Evolutionary conservation across 1,140 invertebrate genomes (phyloP), one percentile per base, ranked within the genome.

Genomic region (Lasioglossum albipes): DNA sequence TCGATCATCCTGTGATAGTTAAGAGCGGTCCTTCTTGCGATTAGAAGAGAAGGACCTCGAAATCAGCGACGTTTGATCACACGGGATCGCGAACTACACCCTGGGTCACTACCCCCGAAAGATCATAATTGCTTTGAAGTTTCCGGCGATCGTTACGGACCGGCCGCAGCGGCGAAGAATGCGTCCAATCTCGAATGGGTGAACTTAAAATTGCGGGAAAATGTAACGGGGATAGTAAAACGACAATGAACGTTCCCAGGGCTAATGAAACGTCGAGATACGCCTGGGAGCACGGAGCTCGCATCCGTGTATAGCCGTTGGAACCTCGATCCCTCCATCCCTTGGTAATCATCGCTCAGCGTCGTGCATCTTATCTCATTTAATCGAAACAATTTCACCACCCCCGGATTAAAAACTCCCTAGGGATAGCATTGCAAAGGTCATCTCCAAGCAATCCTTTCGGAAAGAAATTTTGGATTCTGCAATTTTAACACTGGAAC

Each of bases 201-300:
- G 27, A 52, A 74, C 42, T 74, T 74, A 74, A 74, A 74, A 74
- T 65, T 52, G 72, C 59, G 18, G 72, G 72, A 65, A 52, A 74
- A 65, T 74, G 72, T 64, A 74, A 74, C 59, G 61, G 18, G 59
- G 61, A 65, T 74, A 36, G 61, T 74, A 74, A 74, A 74, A 65
- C 42, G 61, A 52, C 61, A 74, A 65, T 52, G 61, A 74, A 74
- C 72, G 42, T 65, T 74, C 42, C 42, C 22, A 0, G 27, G 61
- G 72, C 45, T 74, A 74, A 74, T 74, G 72, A 74, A 74, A 74
- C 61, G 72, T 65, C 42, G 61, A 52, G 72, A 74, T 74, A 74
- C 42, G 72, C 61, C 72, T 5, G 16, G 7, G 1, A 20, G 18
- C 10, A 42, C 71, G 22, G 18, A 13, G 2, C 49, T 2, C 42